Conservation (phyloP, 2,113 vertebrate genomes). For the Tenebrosternarchus preto region DNA sequence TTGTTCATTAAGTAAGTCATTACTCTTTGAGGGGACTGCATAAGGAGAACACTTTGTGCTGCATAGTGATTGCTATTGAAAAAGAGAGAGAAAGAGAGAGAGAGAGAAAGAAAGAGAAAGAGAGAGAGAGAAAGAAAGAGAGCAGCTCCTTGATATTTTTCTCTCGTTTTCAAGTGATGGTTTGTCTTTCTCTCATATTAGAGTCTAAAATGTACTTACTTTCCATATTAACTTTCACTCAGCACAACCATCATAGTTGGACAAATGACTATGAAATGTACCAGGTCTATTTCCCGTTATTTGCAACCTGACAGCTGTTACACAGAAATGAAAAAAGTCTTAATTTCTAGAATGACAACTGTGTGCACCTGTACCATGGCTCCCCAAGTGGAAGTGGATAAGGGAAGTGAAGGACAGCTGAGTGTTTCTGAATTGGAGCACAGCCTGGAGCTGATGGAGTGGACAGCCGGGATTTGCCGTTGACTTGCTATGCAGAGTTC, state of each 20-base stretch:
- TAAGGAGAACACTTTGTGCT: conserved; percentile 19
- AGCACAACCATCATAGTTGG: too few relatives aligned
- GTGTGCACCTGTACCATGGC: background rate
- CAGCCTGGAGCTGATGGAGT: background rate
- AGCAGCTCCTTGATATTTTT: background rate
- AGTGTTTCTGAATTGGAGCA: background rate
- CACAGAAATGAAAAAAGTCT: too few relatives aligned
- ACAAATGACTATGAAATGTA: too few relatives aligned
- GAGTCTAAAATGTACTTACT: too few relatives aligned
- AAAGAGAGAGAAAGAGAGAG: conserved; percentile 3
- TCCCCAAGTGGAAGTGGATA: background rate
- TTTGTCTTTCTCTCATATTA: background rate
- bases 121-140: background rate
- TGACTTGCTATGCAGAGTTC: background rate
- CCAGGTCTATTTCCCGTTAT: background rate
- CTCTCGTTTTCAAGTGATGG: background rate
- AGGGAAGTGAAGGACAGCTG: background rate
- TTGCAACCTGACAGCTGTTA: background rate
- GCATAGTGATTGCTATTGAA: background rate
- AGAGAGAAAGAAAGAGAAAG: background rate
- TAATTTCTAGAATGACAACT: background rate
- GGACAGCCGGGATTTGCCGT: background rate
- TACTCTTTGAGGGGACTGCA: conserved; percentile 12
- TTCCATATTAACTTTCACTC: background rate
- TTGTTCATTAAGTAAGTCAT: conserved; percentile 17